Conservation (phyloP, 2,797 vertebrate species). For the Melanotaenia trifasciata region DNA sequence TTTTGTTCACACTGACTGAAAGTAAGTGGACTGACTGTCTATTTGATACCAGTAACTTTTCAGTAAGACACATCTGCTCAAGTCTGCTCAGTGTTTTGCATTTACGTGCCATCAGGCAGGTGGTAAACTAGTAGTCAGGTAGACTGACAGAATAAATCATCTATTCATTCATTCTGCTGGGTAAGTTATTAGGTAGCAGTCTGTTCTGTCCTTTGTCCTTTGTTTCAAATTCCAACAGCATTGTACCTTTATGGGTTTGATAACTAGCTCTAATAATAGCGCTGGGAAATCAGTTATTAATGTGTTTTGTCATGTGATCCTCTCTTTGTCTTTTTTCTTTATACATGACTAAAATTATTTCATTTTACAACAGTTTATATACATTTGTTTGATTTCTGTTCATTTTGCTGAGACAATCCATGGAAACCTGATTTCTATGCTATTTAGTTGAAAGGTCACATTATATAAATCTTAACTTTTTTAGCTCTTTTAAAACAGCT, state of each 20-base stretch:
- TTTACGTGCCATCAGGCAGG: neutral
- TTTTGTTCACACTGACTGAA: constrained; percentile 27
- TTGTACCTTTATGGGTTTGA: constrained; percentile 19
- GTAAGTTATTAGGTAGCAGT: constrained; percentile 3
- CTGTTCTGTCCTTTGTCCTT: constrained; percentile 29
- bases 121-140: constrained; percentile 6
- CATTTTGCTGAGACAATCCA: neutral
- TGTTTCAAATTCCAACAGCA: constrained; percentile 44
- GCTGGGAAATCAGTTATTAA: constrained; percentile 33
- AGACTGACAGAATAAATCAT: constrained; percentile 24
- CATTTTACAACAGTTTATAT: neutral
- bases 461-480: neutral
- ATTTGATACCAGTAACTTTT: neutral
- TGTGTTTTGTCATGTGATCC: constrained; percentile 36
- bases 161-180: constrained; percentile 32
- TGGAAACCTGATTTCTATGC: neutral
- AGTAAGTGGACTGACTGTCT: constrained; percentile 44
- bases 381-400: neutral
- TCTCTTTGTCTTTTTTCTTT: neutral
- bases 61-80: neutral
- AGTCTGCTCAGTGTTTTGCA: neutral
- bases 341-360: neutral
- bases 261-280: constrained; percentile 57
- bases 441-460: neutral
- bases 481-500: neutral